Conservation (phyloP, 2,888 invertebrate species). For the Philhelius pedissequus region DNA sequence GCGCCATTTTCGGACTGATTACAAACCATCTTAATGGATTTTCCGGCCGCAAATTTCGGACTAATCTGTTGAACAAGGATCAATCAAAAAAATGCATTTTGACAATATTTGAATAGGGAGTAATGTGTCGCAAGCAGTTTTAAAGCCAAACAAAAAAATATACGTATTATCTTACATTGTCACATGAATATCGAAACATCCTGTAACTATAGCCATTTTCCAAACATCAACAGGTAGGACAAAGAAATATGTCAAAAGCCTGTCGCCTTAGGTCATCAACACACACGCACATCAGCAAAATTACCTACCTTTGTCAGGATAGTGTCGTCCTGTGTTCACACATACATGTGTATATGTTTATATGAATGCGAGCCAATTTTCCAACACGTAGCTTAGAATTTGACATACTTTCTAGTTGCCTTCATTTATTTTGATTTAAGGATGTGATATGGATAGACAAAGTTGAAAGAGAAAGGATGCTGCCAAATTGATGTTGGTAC, state of each 20-base stretch:
- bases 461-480: background rate
- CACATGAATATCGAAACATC: background rate
- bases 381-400: conserved; percentile 32
- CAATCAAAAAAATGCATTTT: too few relatives aligned
- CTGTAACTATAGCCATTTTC: background rate
- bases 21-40: too few relatives aligned
- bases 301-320: conserved; percentile 52
- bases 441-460: background rate
- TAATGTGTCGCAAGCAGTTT: too few relatives aligned
- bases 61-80: too few relatives aligned
- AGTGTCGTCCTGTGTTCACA: background rate
- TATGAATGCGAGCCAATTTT: background rate
- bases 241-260: background rate
- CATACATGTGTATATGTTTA: too few relatives aligned
- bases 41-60: too few relatives aligned
- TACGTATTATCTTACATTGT: background rate
- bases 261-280: conserved; percentile 34
- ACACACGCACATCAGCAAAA: conserved; percentile 25
- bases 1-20: too few relatives aligned
- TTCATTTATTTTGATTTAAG: background rate
- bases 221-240: conserved; percentile 4
- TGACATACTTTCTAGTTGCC: conserved; percentile 54
- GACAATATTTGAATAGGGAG: too few relatives aligned
- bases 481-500: conserved; percentile 27
- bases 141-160: background rate